Conservation (phyloP, 1,140 invertebrate genomes). For the Heliothis virescens region DNA sequence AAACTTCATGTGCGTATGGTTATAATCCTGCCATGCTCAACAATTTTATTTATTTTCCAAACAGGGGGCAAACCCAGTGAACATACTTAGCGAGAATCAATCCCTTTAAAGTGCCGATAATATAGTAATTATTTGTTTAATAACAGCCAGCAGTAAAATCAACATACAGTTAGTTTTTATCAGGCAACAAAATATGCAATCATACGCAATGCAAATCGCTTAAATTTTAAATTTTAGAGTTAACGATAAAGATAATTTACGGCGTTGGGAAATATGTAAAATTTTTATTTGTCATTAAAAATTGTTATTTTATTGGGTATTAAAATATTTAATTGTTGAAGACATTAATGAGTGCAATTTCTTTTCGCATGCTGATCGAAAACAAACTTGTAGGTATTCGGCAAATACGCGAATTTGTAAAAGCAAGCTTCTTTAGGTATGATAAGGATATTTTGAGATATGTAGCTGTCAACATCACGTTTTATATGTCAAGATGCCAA, state of each 20-base stretch:
- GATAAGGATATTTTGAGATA: too few relatives aligned
- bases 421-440: too few relatives aligned
- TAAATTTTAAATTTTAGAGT: constrained; percentile 36
- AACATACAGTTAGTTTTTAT: constrained; percentile 34
- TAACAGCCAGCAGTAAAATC: constrained; percentile 25
- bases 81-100: not conserved
- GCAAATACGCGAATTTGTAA: not conserved
- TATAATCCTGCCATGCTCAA: too few relatives aligned
- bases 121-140: constrained; percentile 42
- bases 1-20: too few relatives aligned
- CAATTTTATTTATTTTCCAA: not conserved
- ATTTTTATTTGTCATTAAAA: constrained; percentile 43
- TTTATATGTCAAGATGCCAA: too few relatives aligned
- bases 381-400: not conserved
- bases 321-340: constrained; percentile 32
- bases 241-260: constrained; percentile 37
- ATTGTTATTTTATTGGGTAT: constrained; percentile 4
- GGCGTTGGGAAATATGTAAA: constrained; percentile 36
- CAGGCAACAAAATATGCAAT: constrained; percentile 33
- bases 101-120: constrained; percentile 38
- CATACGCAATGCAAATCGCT: constrained; percentile 13
- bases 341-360: constrained; percentile 26
- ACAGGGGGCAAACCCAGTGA: not conserved
- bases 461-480: too few relatives aligned
- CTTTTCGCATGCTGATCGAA: not conserved